phyloP scores from a whole-genome alignment of 2,113 vertebrate species.

The Todiramphus saurophagus region DNA sequence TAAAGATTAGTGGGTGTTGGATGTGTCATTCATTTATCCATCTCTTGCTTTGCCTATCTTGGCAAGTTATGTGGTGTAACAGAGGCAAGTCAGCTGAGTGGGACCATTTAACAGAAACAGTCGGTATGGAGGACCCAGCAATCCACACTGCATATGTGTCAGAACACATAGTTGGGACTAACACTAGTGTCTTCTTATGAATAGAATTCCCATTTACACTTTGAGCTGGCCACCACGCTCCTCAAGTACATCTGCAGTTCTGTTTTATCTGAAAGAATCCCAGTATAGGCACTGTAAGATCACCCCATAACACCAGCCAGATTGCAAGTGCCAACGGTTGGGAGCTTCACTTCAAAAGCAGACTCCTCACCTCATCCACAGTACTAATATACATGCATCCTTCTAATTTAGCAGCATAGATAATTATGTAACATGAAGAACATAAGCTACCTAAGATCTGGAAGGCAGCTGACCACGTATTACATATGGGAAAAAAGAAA shows the following conservation, averaged over 20 bases:
- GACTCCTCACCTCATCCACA: not conserved
- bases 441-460: not conserved
- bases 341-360: not conserved
- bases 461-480: not conserved
- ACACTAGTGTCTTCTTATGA: not conserved
- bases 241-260: not conserved
- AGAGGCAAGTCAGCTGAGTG: not conserved
- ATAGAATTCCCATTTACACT: not conserved
- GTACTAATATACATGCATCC: fast-evolving
- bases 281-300: not conserved
- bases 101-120: not conserved
- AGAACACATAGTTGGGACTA: not conserved
- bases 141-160: not conserved
- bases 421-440: not conserved
- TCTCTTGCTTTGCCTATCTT: fast-evolving
- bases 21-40: too few species aligned
- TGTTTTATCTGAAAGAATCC: not conserved
- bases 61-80: not conserved
- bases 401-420: not conserved
- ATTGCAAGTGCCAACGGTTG: not conserved
- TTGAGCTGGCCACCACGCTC: not conserved
- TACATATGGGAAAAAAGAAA: not conserved
- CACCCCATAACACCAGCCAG: not conserved
- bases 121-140: not conserved
- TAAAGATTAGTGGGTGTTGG: not conserved